Base-by-base conservation (phyloP, 2,797 vertebrate species). In the Diglossa cyanea region DNA sequence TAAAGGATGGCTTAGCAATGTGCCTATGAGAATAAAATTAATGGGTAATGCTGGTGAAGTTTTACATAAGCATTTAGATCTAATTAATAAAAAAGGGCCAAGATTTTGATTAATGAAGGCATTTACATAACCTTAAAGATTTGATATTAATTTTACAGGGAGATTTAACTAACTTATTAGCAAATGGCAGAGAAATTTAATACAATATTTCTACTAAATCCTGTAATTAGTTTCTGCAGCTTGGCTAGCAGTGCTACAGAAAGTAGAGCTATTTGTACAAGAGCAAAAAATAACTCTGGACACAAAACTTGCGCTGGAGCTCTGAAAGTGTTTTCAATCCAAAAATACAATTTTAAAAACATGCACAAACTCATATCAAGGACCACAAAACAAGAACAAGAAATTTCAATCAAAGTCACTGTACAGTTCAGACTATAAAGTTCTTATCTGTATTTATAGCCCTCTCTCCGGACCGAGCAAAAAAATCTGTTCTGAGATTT, bases 61-160 rank as follows among this genome's bases (percentile, higher is more conserved):
- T 73, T 94, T 90, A 81, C 26, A 37, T 76, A 86, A 84, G 14
- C 31, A 84, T 94, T 94, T 87, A 76, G 58, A 82, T 28, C 28
- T 87, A 83, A 89, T 75, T 88, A 90, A 60, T 83, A 44, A 61
- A 85, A 73, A 71, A 75, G 54, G 65, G 10, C 47, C 63, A 81
- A 78, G 74, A 84, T 83, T 92, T 95, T 94, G 60, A 84, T 88
- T 93, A 94, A 84, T 48, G 63, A 95, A 76, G 35, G 28, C 51
- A 83, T 90, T 96, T 91, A 81, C 39, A 31, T 86, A 94, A 70
- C 66, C 90, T 86, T 61, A 6, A 35, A 71, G 40, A 65, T 67
- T 26, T 74, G 39, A 18, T 84, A 66, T 40, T 91, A 61, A 79
- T 91, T 95, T 97, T 74, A 86, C 39, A 91, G 70, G 61, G 50